Percentiles rank a stretch among this genome's conserved stretches.
phyloP scores from a whole-genome alignment of 2,113 vertebrate species.

The Girardinichthys multiradiatus region DNA sequence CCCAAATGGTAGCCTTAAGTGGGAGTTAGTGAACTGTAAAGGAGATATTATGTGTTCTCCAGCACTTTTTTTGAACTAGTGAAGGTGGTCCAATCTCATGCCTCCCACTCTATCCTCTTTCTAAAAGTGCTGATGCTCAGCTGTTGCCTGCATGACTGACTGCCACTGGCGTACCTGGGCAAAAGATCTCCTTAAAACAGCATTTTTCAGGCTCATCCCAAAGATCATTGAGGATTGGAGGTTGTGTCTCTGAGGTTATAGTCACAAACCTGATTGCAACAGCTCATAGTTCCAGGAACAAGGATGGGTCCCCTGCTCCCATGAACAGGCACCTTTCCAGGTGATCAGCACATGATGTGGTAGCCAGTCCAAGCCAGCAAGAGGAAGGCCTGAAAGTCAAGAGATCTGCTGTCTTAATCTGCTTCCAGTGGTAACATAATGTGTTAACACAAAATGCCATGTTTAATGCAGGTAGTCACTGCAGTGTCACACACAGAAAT shows the following conservation, averaged over 20 bases:
- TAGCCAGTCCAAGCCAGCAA: slow-evolving; percentile 27
- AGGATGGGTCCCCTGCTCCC: not conserved
- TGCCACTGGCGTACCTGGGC: not conserved
- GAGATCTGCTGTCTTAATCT: slow-evolving; percentile 39
- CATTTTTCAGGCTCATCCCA: slow-evolving; percentile 54
- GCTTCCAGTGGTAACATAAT: slow-evolving; percentile 16
- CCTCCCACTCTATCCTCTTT: slow-evolving; percentile 19
- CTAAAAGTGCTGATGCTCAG: slow-evolving; percentile 50
- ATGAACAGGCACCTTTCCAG: slow-evolving; percentile 49
- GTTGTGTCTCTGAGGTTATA: slow-evolving; percentile 29
- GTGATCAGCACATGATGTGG: slow-evolving; percentile 50
- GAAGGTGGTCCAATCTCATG: slow-evolving; percentile 1
- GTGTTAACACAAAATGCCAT: not conserved
- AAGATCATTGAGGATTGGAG: slow-evolving; percentile 57
- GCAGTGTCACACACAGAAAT: slow-evolving; percentile 13
- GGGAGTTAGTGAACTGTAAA: slow-evolving; percentile 34
- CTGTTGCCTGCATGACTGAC: slow-evolving; percentile 19
- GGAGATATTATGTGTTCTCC: not conserved
- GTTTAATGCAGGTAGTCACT: slow-evolving; percentile 25
- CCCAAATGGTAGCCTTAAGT: slow-evolving; percentile 57
- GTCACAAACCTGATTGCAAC: slow-evolving; percentile 31
- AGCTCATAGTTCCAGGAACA: slow-evolving; percentile 53
- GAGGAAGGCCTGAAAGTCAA: slow-evolving; percentile 15
- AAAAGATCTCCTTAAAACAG: slow-evolving; percentile 27
- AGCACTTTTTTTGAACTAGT: slow-evolving; percentile 13